phyloP scores from a whole-genome alignment of 2,888 invertebrate species.

The Harpagoxenus sublaevis region DNA sequence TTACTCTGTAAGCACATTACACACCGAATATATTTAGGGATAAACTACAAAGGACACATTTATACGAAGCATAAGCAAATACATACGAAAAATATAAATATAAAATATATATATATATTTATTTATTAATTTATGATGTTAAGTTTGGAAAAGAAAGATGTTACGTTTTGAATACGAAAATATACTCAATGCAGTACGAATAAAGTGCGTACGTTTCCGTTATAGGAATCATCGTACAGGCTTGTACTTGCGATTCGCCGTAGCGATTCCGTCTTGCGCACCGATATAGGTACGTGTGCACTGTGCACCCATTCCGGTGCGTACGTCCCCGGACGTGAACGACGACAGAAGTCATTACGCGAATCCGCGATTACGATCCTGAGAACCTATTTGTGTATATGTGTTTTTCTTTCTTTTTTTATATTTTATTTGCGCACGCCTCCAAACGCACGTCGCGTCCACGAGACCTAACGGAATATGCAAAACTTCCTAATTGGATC shows the following conservation, averaged over 20 bases:
- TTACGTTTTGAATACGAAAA: slow-evolving; percentile 81
- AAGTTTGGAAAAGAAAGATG: slow-evolving; percentile 81
- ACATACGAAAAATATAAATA: slow-evolving; percentile 62
- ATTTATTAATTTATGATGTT: slow-evolving; percentile 84
- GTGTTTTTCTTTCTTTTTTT: neutral
- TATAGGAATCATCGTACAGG: slow-evolving; percentile 27
- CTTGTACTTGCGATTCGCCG: slow-evolving; percentile 56
- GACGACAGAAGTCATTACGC: slow-evolving; percentile 48
- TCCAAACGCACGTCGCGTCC: slow-evolving; percentile 64
- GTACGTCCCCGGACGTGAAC: slow-evolving; percentile 36
- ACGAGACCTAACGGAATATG: slow-evolving; percentile 64
- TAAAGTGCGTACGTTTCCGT: slow-evolving; percentile 68
- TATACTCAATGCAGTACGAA: slow-evolving; percentile 76
- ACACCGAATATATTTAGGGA: slow-evolving; percentile 65
- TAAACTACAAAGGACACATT: slow-evolving; percentile 67
- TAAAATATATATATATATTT: slow-evolving; percentile 77
- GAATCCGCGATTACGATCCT: slow-evolving; percentile 58
- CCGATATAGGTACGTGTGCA: slow-evolving; percentile 16
- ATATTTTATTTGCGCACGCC: slow-evolving; percentile 53
- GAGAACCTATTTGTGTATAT: slow-evolving; percentile 57
- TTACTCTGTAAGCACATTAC: slow-evolving; percentile 60
- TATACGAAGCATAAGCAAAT: slow-evolving; percentile 68
- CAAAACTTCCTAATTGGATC: slow-evolving; percentile 68
- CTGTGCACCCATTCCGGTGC: neutral
- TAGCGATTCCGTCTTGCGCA: slow-evolving; percentile 35